Evolutionary conservation across 1,140 invertebrate genomes (phyloP).

Genomic region (Pachyrhynchus sulphureomaculatus): DNA sequence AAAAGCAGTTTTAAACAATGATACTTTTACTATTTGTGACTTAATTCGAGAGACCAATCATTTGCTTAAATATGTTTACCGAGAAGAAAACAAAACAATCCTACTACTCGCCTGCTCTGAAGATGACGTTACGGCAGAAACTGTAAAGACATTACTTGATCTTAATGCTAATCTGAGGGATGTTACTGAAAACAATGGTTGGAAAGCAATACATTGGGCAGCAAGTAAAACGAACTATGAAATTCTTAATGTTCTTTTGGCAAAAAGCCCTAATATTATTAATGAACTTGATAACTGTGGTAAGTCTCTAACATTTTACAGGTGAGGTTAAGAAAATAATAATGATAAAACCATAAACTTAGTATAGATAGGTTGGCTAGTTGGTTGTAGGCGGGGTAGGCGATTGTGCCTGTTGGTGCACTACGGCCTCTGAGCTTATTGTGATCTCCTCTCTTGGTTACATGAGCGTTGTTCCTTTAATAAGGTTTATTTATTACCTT

Average conservation of each 20-base stretch:
- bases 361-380: too few relatives aligned
- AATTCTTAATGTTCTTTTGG: conserved; percentile 57
- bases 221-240: conserved; percentile 58
- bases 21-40: neutral
- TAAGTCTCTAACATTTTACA: too few relatives aligned
- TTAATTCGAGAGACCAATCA: neutral
- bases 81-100: neutral
- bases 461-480: too few relatives aligned
- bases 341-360: too few relatives aligned
- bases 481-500: too few relatives aligned
- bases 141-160: conserved; percentile 34
- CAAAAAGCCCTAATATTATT: conserved; percentile 40
- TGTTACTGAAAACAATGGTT: conserved; percentile 6
- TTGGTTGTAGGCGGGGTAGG: too few relatives aligned
- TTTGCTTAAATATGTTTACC: neutral
- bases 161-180: conserved; percentile 32
- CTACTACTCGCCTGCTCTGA: neutral
- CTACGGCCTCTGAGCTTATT: too few relatives aligned
- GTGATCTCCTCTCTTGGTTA: too few relatives aligned
- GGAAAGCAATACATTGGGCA: conserved; percentile 60
- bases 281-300: neutral
- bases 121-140: conserved; percentile 21
- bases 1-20: neutral
- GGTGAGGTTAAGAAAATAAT: too few relatives aligned
- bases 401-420: too few relatives aligned